These are phyloP conservation scores for Furcula furcula DNA, from an alignment of 2,888 invertebrate genomes.

Conservation along the genomic window DNA sequence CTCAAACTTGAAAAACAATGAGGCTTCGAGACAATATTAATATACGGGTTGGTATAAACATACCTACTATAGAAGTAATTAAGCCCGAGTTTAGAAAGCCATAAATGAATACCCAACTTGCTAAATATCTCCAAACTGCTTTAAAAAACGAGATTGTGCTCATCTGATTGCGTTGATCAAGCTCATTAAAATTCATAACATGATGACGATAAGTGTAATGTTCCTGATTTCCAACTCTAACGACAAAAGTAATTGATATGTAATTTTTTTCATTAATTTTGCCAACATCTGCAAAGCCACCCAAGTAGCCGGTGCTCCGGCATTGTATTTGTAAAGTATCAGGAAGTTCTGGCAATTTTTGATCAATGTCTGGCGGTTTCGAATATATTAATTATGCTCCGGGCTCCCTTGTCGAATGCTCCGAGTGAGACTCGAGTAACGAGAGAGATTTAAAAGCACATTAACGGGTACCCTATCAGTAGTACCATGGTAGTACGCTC, in stretches of 20 bases:
- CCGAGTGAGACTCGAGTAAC: conserved; percentile 35
- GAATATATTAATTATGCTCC: conserved; percentile 37
- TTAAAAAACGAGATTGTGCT: conserved; percentile 2
- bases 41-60: too few relatives aligned
- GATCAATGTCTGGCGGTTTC: conserved; percentile 36
- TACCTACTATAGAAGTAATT: too few relatives aligned
- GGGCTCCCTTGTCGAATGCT: conserved; percentile 34
- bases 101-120: conserved; percentile 9
- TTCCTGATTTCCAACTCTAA: conserved; percentile 47
- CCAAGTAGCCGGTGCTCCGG: conserved; percentile 41
- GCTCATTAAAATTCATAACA: conserved; percentile 58
- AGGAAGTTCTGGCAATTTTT: too few relatives aligned
- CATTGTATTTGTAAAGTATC: conserved; percentile 2
- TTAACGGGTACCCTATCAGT: too few relatives aligned
- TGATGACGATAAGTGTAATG: conserved; percentile 44
- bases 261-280: conserved; percentile 53
- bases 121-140: conserved; percentile 16
- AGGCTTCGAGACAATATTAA: too few relatives aligned
- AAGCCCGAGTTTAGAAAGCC: conserved; percentile 15
- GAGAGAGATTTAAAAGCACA: conserved; percentile 30
- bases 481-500: too few relatives aligned
- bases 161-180: conserved; percentile 21
- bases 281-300: conserved; percentile 57
- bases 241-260: conserved; percentile 55
- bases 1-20: too few relatives aligned